phyloP scores from a whole-genome alignment of 2,113 vertebrate species.

The Mustela nigripes region DNA sequence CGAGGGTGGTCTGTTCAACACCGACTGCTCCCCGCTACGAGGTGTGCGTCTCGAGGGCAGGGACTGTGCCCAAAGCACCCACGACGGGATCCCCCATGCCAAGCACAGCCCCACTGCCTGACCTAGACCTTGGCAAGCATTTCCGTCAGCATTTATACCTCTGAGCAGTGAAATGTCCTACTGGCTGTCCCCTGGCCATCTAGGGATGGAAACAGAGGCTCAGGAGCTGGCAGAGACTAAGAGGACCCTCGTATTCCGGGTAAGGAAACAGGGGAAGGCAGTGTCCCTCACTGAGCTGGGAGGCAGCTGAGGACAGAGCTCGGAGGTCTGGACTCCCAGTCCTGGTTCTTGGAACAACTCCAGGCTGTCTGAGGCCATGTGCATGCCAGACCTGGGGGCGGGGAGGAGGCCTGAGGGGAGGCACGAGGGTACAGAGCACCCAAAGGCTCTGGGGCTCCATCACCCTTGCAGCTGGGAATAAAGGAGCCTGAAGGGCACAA shows the following conservation, averaged over 20 bases:
- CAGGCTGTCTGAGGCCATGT: too few relatives aligned
- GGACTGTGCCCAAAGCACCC: background rate
- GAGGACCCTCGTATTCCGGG: background rate
- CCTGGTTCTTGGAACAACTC: background rate
- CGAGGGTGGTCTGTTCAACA: background rate
- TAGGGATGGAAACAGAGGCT: background rate
- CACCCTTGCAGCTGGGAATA: background rate
- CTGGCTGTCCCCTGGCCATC: background rate
- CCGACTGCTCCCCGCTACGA: background rate
- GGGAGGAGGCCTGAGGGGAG: too few relatives aligned
- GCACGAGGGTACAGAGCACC: fast-evolving
- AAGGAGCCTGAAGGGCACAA: background rate
- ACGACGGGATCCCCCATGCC: background rate
- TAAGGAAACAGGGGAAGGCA: background rate
- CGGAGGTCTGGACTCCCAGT: background rate
- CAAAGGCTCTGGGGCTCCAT: background rate
- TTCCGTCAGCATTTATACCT: too few relatives aligned
- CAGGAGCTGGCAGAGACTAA: background rate
- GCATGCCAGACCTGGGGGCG: background rate
- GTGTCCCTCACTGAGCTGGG: background rate
- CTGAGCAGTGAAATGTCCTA: fast-evolving
- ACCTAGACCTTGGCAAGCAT: background rate
- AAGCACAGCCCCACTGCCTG: background rate
- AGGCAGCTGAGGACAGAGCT: background rate
- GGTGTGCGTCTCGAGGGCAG: background rate